Percentiles rank a stretch among this genome's conserved stretches.
Conservation (phyloP, 2,888 invertebrate genomes). For the Heteromyza rotundicornis region DNA sequence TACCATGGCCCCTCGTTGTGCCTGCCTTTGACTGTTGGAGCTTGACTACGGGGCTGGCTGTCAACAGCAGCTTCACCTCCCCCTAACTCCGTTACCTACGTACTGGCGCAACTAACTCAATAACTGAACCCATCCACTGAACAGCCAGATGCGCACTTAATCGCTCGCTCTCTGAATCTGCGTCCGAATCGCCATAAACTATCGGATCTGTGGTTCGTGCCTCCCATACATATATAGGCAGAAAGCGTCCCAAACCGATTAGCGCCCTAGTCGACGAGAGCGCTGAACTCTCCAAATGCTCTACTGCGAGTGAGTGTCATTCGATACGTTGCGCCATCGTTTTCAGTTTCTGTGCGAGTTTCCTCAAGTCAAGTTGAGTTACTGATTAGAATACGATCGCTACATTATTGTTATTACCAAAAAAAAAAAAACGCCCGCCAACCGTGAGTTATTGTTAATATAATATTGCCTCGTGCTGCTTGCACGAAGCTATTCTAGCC, state of each 20-base stretch:
- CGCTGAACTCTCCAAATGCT: constrained; percentile 26
- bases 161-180: not conserved
- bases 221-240: no score
- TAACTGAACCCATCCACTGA: constrained; percentile 9
- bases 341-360: constrained; percentile 57
- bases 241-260: not conserved
- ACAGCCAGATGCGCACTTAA: constrained; percentile 8
- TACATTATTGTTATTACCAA: no score
- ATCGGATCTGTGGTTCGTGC: not conserved
- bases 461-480: no score
- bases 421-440: no score
- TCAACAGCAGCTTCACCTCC: constrained; percentile 24
- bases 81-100: not conserved
- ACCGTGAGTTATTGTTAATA: no score
- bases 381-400: constrained; percentile 7
- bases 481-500: no score
- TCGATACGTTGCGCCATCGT: constrained; percentile 46
- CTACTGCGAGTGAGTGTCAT: constrained; percentile 40
- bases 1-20: constrained; percentile 6
- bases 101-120: not conserved
- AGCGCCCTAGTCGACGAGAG: constrained; percentile 26
- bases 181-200: not conserved
- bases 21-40: constrained; percentile 42
- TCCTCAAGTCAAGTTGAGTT: constrained; percentile 51
- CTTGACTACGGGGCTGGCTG: constrained; percentile 36